Evolutionary conservation across 2,797 vertebrate genomes (phyloP), one percentile per base, ranked within the genome.

Genomic region (Phataginus tetradactyla): DNA sequence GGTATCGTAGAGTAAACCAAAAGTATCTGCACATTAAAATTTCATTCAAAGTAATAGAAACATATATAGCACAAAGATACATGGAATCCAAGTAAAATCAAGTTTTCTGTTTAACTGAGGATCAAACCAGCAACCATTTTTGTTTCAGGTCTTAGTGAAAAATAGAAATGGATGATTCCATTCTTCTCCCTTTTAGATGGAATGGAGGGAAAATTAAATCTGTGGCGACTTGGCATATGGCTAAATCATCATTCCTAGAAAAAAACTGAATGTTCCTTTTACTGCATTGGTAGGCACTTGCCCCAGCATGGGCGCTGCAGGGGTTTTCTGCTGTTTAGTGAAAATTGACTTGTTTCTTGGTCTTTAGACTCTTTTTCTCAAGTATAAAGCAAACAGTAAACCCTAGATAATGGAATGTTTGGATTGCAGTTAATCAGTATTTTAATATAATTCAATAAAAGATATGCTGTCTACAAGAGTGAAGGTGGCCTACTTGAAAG

Each of bases 61-160:
- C 86, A 78, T 27, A 18, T n/a, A 81, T 71, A 66, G 21, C 39
- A 27, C 5, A 71, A 51, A 68, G 34, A 83, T 63, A 55, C 12
- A 21, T 0, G 27, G 13, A 25, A 34, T 86, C 72, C 63, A 85
- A 80, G 45, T 45, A 68, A 90, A 89, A 69, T 34, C 29, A 61
- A 91, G 68, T 88, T 92, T 96, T 94, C 79, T 78, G 15, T 84
- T 86, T 86, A 63, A 86, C 18, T 39, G 34, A 93, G 34, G 42
- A 42, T 77, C 39, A 90, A 92, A 42, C 7, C 57, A 55, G 39
- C 20, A 74, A 83, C 5, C 0, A 27, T 7, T 92, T 86, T 69
- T 59, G 25, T 37, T 84, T 86, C 42, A 86, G 45, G 81, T 72
- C 42, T 94, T 95, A 72, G 29, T 74, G 77, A 78, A 79, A 91